Evolutionary conservation across 2,888 invertebrate species (phyloP).

Genomic region (Carpatolechia fugitivella): DNA sequence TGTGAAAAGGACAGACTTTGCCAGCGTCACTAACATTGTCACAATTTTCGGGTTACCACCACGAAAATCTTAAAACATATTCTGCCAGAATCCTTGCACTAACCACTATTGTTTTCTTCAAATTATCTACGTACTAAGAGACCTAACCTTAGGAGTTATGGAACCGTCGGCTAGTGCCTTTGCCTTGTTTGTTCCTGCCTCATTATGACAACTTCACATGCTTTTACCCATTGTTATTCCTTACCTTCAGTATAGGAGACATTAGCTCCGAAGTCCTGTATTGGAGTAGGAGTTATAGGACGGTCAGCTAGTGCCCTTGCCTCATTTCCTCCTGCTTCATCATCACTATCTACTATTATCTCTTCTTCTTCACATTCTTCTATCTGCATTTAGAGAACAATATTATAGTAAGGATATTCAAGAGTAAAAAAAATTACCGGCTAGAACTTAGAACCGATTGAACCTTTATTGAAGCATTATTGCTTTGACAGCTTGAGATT

Average conservation of each 20-base stretch:
- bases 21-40: no score
- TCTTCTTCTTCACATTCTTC: constrained; percentile 75
- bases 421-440: no score
- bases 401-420: no score
- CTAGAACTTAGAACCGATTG: no score
- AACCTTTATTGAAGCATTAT: no score
- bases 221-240: constrained; percentile 39
- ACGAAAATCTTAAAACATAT: no score
- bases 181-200: constrained; percentile 40
- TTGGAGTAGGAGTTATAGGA: constrained; percentile 63
- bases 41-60: no score
- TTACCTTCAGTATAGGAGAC: constrained; percentile 64
- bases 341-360: constrained; percentile 62
- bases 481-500: no score
- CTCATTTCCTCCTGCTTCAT: constrained; percentile 43
- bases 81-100: no score
- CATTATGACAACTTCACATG: constrained; percentile 31
- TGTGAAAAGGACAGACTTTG: no score
- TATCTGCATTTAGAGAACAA: constrained; percentile 41
- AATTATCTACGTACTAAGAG: no score
- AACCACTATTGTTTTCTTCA: no score
- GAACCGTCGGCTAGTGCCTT: constrained; percentile 42
- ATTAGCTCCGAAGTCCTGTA: constrained; percentile 68
- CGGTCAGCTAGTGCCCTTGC: constrained; percentile 40
- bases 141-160: constrained; percentile 69